These are phyloP conservation scores for Nothocercus nigrocapillus DNA, from an alignment of 2,113 vertebrate species.

Conservation along the genomic window DNA sequence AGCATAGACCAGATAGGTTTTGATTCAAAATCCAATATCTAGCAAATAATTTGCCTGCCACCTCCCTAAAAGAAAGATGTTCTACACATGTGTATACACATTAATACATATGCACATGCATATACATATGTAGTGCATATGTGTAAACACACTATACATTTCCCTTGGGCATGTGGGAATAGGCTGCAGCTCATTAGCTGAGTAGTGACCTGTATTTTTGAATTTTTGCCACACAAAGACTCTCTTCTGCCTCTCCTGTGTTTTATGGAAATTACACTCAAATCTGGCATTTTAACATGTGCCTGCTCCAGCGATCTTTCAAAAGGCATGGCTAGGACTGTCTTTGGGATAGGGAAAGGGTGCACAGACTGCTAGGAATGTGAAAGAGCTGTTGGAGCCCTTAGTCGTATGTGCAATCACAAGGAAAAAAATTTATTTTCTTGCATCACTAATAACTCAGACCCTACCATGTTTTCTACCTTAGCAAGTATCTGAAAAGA, in stretches of 20 bases:
- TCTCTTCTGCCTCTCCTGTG: neutral
- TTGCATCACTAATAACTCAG: neutral
- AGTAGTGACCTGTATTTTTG: neutral
- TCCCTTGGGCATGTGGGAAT: neutral
- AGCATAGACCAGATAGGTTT: neutral
- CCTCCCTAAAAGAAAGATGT: neutral
- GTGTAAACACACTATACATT: neutral
- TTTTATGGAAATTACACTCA: neutral
- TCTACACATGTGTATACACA: neutral
- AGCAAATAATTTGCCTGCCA: neutral
- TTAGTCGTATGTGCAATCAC: neutral
- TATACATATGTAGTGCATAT: too few species aligned
- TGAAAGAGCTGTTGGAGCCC: neutral
- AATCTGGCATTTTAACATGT: neutral
- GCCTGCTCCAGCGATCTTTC: neutral
- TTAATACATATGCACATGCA: too few species aligned
- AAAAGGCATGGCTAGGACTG: neutral
- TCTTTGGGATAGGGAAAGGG: neutral
- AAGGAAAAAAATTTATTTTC: neutral
- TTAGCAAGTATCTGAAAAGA: neutral
- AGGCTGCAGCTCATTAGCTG: neutral
- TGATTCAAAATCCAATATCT: neutral
- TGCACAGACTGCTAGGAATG: neutral
- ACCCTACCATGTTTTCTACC: neutral
- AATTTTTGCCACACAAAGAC: neutral